Evolutionary conservation across 2,888 invertebrate species (phyloP).

Genomic region (Tetranychus truncatus): DNA sequence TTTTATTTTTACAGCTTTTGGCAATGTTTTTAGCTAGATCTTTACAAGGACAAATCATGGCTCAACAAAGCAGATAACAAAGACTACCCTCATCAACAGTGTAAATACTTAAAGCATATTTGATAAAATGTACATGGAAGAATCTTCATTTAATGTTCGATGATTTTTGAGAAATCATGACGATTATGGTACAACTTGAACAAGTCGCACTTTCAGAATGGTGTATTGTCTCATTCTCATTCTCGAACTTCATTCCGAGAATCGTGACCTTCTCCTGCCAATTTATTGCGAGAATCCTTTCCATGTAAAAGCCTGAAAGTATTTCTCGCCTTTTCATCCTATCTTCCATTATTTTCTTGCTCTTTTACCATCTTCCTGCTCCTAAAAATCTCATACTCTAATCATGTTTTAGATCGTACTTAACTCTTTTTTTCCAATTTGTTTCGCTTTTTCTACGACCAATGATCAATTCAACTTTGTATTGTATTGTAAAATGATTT

Average conservation of each 20-base stretch:
- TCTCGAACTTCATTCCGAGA: not conserved
- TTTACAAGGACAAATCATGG: slow-evolving; percentile 23
- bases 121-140: no score
- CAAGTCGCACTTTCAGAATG: not conserved
- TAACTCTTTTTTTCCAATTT: not conserved
- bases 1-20: slow-evolving; percentile 15
- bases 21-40: slow-evolving; percentile 24
- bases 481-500: not conserved
- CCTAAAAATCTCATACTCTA: not conserved
- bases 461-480: not conserved
- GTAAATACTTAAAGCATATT: not conserved
- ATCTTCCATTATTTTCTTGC: not conserved
- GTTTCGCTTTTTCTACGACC: not conserved
- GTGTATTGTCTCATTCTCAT: not conserved
- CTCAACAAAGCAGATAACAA: slow-evolving; percentile 16
- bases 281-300: not conserved
- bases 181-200: no score
- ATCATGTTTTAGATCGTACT: not conserved
- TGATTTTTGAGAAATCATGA: no score
- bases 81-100: not conserved
- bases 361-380: not conserved
- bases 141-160: no score
- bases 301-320: not conserved
- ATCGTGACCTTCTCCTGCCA: not conserved
- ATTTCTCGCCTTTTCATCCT: not conserved